A percentile compares a stretch with the other conserved stretches of the same genome.
phyloP scores from a whole-genome alignment of 1,140 invertebrate genomes.

The Drosophila leontia region DNA sequence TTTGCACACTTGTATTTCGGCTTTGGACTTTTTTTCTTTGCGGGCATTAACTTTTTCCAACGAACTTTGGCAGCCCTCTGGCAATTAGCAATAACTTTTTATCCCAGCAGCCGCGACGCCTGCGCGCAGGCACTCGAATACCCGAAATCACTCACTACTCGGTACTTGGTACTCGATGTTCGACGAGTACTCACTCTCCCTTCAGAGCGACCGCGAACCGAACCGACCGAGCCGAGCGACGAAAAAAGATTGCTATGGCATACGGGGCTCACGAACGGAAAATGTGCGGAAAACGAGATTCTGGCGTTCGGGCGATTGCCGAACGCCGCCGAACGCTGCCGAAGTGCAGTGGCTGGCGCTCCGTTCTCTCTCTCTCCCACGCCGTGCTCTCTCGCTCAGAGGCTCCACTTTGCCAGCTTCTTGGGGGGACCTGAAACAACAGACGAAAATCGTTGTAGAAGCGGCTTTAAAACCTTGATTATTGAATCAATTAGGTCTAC shows the following conservation, averaged over 20 bases:
- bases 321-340: conserved; percentile 1
- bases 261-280: conserved; percentile 13
- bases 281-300: conserved; percentile 20
- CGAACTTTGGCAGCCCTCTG: conserved; percentile 17
- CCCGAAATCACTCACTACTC: conserved; percentile 31
- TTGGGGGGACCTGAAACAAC: conserved; percentile 70
- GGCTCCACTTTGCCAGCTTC: conserved; percentile 47
- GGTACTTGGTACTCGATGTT: conserved; percentile 15
- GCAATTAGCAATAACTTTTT: conserved; percentile 26
- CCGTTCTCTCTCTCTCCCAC: conserved; percentile 11
- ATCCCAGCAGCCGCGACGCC: conserved; percentile 43
- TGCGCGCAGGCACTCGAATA: conserved; percentile 25
- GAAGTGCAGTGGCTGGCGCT: conserved; percentile 7
- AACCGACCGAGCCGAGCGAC: conserved; percentile 59
- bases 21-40: conserved; percentile 45
- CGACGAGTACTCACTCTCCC: conserved; percentile 46
- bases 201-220: conserved; percentile 47
- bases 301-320: background rate
- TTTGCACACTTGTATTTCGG: conserved; percentile 73
- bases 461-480: conserved; percentile 77
- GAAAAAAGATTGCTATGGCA: conserved; percentile 48
- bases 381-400: conserved; percentile 1
- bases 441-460: conserved; percentile 54
- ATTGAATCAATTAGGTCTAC: conserved; percentile 75
- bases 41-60: conserved; percentile 36